These are phyloP conservation scores for Ctena decussata DNA, from an alignment of 2,888 invertebrate species.

Conservation along the genomic window DNA sequence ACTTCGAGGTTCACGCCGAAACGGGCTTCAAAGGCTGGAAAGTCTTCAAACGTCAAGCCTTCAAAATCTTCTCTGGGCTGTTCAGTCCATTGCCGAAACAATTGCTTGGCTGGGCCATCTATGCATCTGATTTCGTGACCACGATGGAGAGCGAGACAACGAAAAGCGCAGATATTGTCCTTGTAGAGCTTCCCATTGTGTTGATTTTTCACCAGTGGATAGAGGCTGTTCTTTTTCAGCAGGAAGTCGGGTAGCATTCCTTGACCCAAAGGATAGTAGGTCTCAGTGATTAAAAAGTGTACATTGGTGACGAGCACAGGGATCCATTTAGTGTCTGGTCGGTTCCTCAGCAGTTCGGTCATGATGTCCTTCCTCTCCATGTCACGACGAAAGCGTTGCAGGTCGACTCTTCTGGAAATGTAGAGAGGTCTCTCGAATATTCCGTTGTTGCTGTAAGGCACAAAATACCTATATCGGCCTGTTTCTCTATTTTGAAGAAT, in stretches of 20 bases:
- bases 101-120: slow-evolving; percentile 22
- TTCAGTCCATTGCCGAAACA: slow-evolving; percentile 22
- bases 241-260: too few species aligned
- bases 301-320: slow-evolving; percentile 61
- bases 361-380: not conserved
- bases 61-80: not conserved
- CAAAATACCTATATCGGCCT: slow-evolving; percentile 34
- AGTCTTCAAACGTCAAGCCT: not conserved
- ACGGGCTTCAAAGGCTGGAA: not conserved
- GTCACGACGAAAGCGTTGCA: not conserved
- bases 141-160: slow-evolving; percentile 45
- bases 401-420: slow-evolving; percentile 1
- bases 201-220: slow-evolving; percentile 39
- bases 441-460: slow-evolving; percentile 24
- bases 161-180: slow-evolving; percentile 45
- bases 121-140: slow-evolving; percentile 31
- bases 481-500: too few species aligned
- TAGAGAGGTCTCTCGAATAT: slow-evolving; percentile 8
- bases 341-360: slow-evolving; percentile 20
- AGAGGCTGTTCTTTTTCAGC: too few species aligned
- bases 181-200: too few species aligned
- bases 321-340: slow-evolving; percentile 60
- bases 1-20: too few species aligned
- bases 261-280: slow-evolving; percentile 38
- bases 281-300: slow-evolving; percentile 18